Conservation (phyloP, 2,113 vertebrate species). For the Cranoglanis bouderius region DNA sequence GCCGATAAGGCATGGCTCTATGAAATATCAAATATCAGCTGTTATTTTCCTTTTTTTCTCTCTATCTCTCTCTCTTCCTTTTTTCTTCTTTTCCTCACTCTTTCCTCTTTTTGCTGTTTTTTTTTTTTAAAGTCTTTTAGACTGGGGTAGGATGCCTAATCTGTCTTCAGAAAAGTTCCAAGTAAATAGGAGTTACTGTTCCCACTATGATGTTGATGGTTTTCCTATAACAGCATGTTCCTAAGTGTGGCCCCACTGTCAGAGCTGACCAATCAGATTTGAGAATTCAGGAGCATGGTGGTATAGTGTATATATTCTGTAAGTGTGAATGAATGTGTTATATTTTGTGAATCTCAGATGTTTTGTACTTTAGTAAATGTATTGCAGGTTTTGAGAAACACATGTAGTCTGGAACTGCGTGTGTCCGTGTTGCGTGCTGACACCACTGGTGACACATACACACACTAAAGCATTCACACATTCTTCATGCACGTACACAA, state of each 20-base stretch:
- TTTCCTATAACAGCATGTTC: background rate
- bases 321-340: background rate
- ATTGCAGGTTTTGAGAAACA: background rate
- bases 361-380: background rate
- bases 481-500: background rate
- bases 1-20: constrained; percentile 50
- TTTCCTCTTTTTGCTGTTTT: background rate
- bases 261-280: background rate
- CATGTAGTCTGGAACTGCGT: background rate
- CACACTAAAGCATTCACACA: background rate
- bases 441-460: background rate
- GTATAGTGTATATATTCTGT: background rate
- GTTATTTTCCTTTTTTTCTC: constrained; percentile 21
- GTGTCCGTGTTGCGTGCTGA: background rate
- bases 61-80: background rate
- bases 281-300: background rate
- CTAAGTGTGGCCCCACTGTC: background rate
- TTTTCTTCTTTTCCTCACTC: constrained; percentile 8
- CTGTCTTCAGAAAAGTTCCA: background rate
- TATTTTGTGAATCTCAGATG: background rate
- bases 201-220: background rate
- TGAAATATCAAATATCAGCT: constrained; percentile 55
- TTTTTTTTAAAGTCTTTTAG: background rate
- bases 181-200: background rate
- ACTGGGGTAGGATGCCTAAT: background rate